Base-by-base conservation (phyloP, 2,888 invertebrate genomes). In the Osmoderma eremita region DNA sequence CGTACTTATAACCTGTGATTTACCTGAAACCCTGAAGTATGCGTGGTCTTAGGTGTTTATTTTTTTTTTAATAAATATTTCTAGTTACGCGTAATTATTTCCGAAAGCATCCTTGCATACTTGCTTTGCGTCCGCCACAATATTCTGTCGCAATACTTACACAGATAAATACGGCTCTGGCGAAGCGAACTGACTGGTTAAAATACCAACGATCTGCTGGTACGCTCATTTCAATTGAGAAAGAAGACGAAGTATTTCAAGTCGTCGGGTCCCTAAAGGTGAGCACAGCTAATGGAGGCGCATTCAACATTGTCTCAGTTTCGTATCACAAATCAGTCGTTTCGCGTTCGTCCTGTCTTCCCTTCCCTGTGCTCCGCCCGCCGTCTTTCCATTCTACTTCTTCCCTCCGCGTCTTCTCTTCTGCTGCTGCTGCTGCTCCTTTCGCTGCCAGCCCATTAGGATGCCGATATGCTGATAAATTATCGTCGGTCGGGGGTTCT, bases 391-490 rank as follows among this genome's bases (percentile, higher is more conserved):
- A 4, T 20, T 45, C 36, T 22, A 22, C 24, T 56, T n/a, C n/a
- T n/a, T n/a, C n/a, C n/a, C n/a, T 30, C 58, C 13, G 17, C 17
- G 22, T n/a, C 10, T 13, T 15, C 58, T 61, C 15, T n/a, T 41
- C 18, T 39, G 41, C 41, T 13, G 30, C 22, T 41, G 58, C 30
- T 61, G 24, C 30, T 15, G 45, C 10, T 17, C 17, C 58, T 58
- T 30, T 30, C 30, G 63, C 39, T 65, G 56, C 63, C 71, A 69
- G 72, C 75, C 76, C 74, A 76, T 78, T 75, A 76, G 77, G 78
- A 77, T 75, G 76, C 75, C 76, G 77, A 78, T 77, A 75, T 76
- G 75, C 74, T 78, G 78, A 78, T 78, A 77, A 78, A 78, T 78
- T 78, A 78, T 78, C 78, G 74, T 45, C 72, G 65, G 56, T 12